Percentiles rank a stretch among this genome's conserved stretches.
Conservation (phyloP, 2,797 vertebrate genomes). For the Smutsia temminckii region DNA sequence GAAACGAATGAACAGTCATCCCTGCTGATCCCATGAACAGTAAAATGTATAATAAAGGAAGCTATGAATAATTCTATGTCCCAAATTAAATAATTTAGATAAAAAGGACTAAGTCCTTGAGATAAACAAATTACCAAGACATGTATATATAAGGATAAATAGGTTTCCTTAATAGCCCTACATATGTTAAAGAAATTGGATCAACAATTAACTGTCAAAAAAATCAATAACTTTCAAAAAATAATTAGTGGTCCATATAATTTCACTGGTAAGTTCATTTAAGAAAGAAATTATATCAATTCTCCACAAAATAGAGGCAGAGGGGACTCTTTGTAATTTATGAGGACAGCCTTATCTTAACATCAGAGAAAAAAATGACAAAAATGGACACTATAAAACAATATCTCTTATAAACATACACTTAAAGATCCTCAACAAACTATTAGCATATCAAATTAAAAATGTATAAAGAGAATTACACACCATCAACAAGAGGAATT, state of each 20-base stretch:
- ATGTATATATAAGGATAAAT: not conserved
- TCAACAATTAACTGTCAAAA: not conserved
- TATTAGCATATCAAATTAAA: not conserved
- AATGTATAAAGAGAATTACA: not conserved
- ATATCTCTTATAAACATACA: not conserved
- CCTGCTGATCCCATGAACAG: not conserved
- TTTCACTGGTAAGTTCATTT: not conserved
- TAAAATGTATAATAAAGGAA: not conserved
- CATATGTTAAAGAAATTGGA: not conserved
- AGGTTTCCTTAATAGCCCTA: not conserved
- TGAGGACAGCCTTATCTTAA: not conserved
- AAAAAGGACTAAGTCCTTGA: not conserved
- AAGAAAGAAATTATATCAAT: not conserved
- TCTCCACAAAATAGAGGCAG: not conserved
- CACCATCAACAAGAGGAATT: not conserved
- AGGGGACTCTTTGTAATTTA: not conserved
- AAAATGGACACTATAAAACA: not conserved
- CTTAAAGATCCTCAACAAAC: not conserved
- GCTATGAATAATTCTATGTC: not conserved
- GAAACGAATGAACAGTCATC: not conserved
- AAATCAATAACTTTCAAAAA: not conserved
- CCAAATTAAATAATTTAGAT: not conserved
- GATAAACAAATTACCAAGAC: not conserved
- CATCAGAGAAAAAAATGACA: not conserved
- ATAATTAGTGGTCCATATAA: not conserved